phyloP scores from a whole-genome alignment of 2,797 vertebrate genomes.

The Lates japonicus region DNA sequence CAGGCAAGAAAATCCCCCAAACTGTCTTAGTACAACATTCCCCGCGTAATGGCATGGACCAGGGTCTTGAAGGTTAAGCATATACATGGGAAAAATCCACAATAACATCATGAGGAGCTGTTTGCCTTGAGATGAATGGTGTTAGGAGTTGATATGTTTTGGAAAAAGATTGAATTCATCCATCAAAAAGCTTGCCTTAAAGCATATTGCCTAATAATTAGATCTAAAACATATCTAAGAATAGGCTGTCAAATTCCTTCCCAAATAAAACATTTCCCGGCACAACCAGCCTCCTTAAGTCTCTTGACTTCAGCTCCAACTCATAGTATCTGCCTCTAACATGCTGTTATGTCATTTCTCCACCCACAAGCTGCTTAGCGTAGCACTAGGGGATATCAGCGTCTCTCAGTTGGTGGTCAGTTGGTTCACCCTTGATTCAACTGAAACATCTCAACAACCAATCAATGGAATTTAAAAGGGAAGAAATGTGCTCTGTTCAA shows the following conservation, averaged over 20 bases:
- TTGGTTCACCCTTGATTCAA: background rate
- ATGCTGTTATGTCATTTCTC: background rate
- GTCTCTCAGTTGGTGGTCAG: no score
- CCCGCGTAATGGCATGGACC: background rate
- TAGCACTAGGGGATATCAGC: no score
- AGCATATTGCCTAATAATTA: background rate
- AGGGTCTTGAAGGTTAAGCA: constrained; percentile 37
- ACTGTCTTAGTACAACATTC: constrained; percentile 7
- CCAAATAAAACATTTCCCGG: background rate
- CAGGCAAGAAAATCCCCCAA: constrained; percentile 52
- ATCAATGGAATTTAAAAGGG: background rate
- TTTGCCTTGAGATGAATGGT: background rate
- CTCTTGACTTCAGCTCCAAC: background rate
- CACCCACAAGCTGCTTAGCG: background rate
- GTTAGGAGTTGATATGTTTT: constrained; percentile 16
- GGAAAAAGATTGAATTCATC: constrained; percentile 1
- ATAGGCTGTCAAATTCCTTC: background rate
- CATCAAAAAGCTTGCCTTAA: background rate
- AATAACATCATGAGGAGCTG: constrained; percentile 23
- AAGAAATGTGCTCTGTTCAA: no score
- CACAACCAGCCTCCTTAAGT: background rate
- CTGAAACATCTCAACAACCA: background rate
- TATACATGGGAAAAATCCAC: constrained; percentile 4
- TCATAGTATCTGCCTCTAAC: background rate
- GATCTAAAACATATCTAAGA: background rate